These are phyloP conservation scores for Ophion ventricosus DNA, from an alignment of 2,888 invertebrate genomes.

Conservation along the genomic window DNA sequence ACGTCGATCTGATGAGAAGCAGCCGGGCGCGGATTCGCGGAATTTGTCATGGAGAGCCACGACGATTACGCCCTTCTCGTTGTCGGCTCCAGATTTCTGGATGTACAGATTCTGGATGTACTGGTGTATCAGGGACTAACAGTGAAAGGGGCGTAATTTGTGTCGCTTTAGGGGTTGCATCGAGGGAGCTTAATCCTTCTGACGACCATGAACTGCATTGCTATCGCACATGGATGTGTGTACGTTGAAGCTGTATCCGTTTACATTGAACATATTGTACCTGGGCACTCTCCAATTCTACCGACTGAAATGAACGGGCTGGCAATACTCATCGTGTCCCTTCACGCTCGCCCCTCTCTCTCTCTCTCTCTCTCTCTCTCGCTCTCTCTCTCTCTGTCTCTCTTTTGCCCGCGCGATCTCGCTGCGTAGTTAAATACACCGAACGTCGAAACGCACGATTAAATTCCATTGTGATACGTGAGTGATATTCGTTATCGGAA, in stretches of 20 bases:
- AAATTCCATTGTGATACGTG: conserved; percentile 54
- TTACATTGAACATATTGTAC: conserved; percentile 32
- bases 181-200: conserved; percentile 9
- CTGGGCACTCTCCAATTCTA: conserved; percentile 19
- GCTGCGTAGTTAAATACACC: conserved; percentile 7
- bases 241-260: conserved; percentile 16
- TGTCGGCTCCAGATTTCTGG: neutral
- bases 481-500: conserved; percentile 52
- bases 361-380: conserved; percentile 24
- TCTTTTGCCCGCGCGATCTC: neutral
- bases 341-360: conserved; percentile 51
- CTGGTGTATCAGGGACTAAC: neutral
- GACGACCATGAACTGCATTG: neutral
- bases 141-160: conserved; percentile 20
- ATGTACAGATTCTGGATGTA: neutral
- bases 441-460: conserved; percentile 45
- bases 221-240: neutral
- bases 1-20: neutral
- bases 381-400: conserved; percentile 32
- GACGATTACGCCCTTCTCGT: conserved; percentile 7
- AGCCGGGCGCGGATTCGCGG: neutral
- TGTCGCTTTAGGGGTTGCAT: neutral
- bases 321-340: conserved; percentile 28
- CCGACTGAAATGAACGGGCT: conserved; percentile 40
- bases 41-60: neutral